Conservation (phyloP, 1,140 invertebrate genomes). For the silkworm (Bombyx mori) region ASM3026992v2 NC_085133.1:7714501-7715000, state of each 20-base stretch:
- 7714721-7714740: not conserved
- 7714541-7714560: constrained; percentile 8
- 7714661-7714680: not conserved
- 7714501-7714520: constrained; percentile 9
- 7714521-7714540: constrained; percentile 11
- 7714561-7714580: constrained; percentile 12
- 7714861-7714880: too few relatives aligned
- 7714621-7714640: constrained; percentile 16
- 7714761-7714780: not conserved
- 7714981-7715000: too few relatives aligned
- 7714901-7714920: too few relatives aligned
- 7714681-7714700: constrained; percentile 5
- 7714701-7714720: not conserved
- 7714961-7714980: too few relatives aligned
- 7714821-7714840: too few relatives aligned
- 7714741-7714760: not conserved
- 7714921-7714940: too few relatives aligned
- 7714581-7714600: constrained; percentile 13
- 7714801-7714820: too few relatives aligned
- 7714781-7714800: too few relatives aligned
- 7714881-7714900: too few relatives aligned
- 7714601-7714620: constrained; percentile 16
- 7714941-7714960: too few relatives aligned
- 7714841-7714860: too few relatives aligned
- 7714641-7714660: constrained; percentile 1